Evolutionary conservation across 2,113 vertebrate genomes (phyloP).

Genomic region (Nycticryphes semicollaris): DNA sequence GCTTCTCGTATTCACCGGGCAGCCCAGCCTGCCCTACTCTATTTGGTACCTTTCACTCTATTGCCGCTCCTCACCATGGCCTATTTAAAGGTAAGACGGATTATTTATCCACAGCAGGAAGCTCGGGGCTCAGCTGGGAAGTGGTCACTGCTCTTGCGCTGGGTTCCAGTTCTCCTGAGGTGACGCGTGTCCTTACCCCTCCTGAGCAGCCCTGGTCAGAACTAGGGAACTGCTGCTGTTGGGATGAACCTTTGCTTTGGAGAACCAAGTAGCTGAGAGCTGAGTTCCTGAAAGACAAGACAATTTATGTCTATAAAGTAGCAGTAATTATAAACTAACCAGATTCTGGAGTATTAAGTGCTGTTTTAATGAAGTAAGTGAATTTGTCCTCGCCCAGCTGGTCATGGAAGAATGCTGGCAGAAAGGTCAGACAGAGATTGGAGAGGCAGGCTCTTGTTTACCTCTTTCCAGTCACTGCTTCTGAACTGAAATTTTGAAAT

Average conservation of each 20-base stretch:
- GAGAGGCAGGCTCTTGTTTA: neutral
- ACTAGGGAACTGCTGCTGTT: neutral
- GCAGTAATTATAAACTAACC: neutral
- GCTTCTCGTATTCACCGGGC: constrained; percentile 97
- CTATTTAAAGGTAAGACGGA: constrained; percentile 93
- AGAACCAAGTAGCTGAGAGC: neutral
- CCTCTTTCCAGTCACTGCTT: neutral
- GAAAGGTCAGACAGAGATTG: neutral
- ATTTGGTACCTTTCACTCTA: constrained; percentile 98
- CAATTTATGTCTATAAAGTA: neutral
- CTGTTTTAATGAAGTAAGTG: neutral
- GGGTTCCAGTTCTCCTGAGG: neutral
- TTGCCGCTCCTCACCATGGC: constrained; percentile 99
- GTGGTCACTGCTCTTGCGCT: neutral
- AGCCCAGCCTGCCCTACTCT: constrained; percentile 96
- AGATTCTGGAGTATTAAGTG: neutral
- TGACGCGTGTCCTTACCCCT: neutral
- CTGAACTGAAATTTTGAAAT: neutral
- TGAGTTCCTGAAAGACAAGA: neutral
- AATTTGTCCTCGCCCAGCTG: neutral
- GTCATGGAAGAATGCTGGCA: fast-evolving
- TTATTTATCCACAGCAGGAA: neutral
- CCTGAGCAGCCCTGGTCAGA: neutral
- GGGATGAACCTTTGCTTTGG: neutral
- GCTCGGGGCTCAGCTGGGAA: neutral